Conservation (phyloP, 2,888 invertebrate species). For the Drosophila recens region DNA sequence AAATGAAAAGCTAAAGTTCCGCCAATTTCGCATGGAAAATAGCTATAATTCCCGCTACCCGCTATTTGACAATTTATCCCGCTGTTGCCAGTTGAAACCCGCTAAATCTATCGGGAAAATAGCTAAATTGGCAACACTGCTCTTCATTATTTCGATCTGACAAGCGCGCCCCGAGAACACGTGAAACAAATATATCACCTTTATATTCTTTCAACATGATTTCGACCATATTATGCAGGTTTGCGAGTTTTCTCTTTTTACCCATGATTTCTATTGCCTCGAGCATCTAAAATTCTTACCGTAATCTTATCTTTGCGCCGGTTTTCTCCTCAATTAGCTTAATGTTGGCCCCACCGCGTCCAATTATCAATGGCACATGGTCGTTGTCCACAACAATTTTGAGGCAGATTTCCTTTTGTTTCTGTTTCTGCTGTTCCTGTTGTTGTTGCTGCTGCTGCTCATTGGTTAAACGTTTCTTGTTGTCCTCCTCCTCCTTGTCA, state of each 20-base stretch:
- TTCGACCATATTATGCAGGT: not conserved
- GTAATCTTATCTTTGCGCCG: slow-evolving; percentile 87
- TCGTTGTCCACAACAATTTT: slow-evolving; percentile 88
- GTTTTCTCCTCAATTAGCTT: slow-evolving; percentile 91
- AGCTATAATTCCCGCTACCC: not conserved
- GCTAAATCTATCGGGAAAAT: not conserved
- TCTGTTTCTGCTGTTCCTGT: slow-evolving; percentile 36
- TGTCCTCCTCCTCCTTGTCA: slow-evolving; percentile 77
- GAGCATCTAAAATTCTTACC: slow-evolving; percentile 65
- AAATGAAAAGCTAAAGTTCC: too few species aligned
- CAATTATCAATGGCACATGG: slow-evolving; percentile 89
- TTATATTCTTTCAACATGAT: not conserved
- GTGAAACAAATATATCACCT: too few species aligned
- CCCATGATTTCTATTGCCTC: not conserved
- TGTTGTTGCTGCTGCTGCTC: slow-evolving; percentile 45
- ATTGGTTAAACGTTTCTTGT: slow-evolving; percentile 16
- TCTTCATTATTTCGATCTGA: too few species aligned
- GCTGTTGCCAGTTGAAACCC: not conserved
- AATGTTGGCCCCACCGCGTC: slow-evolving; percentile 91
- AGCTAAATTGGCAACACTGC: too few species aligned
- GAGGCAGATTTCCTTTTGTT: slow-evolving; percentile 85
- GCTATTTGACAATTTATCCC: not conserved
- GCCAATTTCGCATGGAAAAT: too few species aligned
- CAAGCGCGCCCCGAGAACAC: too few species aligned
- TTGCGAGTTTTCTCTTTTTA: not conserved